Conservation (phyloP, 2,797 vertebrate species). For the Lates japonicus region DNA sequence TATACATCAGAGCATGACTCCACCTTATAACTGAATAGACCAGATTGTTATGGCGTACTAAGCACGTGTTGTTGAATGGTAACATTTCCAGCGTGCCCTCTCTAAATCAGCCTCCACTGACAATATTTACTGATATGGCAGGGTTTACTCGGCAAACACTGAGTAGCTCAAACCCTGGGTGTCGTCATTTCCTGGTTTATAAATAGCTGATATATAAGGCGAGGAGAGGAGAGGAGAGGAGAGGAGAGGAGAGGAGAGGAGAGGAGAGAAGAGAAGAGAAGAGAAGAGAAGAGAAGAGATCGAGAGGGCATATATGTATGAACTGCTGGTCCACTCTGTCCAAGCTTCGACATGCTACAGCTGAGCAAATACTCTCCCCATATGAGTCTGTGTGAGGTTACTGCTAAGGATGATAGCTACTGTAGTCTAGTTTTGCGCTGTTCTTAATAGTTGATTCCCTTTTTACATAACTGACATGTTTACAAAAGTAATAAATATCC, state of each 20-base stretch:
- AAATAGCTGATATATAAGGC: constrained; percentile 35
- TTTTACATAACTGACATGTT: constrained; percentile 21
- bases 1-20: not conserved
- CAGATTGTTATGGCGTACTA: constrained; percentile 15
- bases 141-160: constrained; percentile 51
- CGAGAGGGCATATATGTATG: not conserved
- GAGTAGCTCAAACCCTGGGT: not conserved
- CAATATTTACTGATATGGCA: constrained; percentile 50
- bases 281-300: not conserved
- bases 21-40: not conserved
- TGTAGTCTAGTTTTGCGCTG: not conserved
- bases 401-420: constrained; percentile 5
- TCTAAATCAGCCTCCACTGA: constrained; percentile 25
- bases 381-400: not conserved
- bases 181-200: constrained; percentile 55
- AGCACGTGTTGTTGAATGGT: not conserved
- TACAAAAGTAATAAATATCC: constrained; percentile 20
- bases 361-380: constrained; percentile 70
- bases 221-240: not conserved
- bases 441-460: not conserved
- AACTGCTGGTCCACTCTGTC: not conserved
- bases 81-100: constrained; percentile 3
- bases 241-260: not conserved
- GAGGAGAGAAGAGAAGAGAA: not conserved
- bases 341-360: constrained; percentile 49